Percentiles rank a stretch among this genome's conserved stretches.
phyloP scores from a whole-genome alignment of 2,113 vertebrate species.

The Stegostoma tigrinum region DNA sequence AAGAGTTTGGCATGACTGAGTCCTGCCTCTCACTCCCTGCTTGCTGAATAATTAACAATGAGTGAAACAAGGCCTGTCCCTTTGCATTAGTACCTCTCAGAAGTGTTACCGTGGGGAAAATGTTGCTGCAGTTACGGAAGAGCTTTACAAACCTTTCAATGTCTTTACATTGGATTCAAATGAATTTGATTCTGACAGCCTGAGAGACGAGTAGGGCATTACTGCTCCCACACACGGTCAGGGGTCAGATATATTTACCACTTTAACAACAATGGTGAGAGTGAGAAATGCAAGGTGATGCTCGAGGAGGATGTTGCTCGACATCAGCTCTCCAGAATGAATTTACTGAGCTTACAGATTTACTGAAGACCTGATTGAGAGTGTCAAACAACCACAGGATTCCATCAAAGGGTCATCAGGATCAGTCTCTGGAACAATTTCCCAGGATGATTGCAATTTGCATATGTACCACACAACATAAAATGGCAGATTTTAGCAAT shows the following conservation, averaged over 20 bases:
- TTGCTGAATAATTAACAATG: background rate
- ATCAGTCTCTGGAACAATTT: too few relatives aligned
- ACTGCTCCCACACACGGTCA: background rate
- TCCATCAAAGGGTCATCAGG: too few relatives aligned
- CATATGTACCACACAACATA: too few relatives aligned
- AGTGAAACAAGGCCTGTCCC: background rate
- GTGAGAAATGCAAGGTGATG: background rate
- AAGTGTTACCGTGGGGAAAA: background rate
- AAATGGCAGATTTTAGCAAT: too few relatives aligned
- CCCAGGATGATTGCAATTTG: too few relatives aligned
- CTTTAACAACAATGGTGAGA: background rate
- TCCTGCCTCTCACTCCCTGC: background rate
- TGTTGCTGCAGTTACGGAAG: background rate
- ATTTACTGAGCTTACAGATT: background rate
- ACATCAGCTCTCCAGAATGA: background rate
- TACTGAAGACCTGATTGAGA: too few relatives aligned
- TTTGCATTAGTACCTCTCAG: background rate
- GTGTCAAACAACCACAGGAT: too few relatives aligned
- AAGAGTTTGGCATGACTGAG: background rate
- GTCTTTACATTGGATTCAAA: background rate
- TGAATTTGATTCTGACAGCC: background rate
- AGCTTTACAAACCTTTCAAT: background rate
- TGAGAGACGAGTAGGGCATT: background rate
- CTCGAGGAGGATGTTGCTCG: background rate
- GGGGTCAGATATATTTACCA: background rate